These are phyloP conservation scores for Heliconius erato DNA, from an alignment of 2,888 invertebrate species.

Conservation along the genomic window DNA sequence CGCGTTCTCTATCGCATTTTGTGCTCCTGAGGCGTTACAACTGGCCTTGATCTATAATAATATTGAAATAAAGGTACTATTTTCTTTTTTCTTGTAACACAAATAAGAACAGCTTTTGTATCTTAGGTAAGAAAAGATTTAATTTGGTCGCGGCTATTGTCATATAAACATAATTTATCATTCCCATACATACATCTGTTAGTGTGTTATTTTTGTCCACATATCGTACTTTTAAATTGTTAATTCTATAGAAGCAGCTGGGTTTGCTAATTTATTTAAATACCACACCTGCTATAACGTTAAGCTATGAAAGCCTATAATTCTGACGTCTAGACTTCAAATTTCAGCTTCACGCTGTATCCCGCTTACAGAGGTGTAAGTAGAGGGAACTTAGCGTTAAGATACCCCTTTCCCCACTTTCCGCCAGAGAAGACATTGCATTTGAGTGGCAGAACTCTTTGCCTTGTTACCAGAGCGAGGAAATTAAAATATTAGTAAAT, in stretches of 20 bases:
- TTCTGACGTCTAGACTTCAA: constrained; percentile 51
- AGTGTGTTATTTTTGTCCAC: constrained; percentile 48
- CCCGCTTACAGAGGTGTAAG: no score
- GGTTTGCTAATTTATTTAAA: constrained; percentile 38
- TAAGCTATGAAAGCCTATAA: constrained; percentile 70
- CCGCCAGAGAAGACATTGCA: no score
- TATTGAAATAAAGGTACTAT: background rate
- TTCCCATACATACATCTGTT: background rate
- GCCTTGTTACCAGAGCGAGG: no score
- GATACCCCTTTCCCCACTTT: no score
- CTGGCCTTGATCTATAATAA: background rate
- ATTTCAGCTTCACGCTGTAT: no score
- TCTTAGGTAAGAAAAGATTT: background rate
- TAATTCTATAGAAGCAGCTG: constrained; percentile 56
- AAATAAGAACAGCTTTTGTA: background rate
- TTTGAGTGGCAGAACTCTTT: no score
- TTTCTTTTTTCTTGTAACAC: background rate
- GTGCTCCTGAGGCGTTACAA: no score
- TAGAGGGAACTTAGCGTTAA: no score
- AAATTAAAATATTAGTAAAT: no score
- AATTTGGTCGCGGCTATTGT: background rate
- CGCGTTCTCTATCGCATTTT: no score
- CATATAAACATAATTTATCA: background rate
- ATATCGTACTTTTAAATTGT: constrained; percentile 45
- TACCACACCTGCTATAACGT: constrained; percentile 66